These are phyloP conservation scores for Acromyrmex charruanus DNA, from an alignment of 1,140 invertebrate genomes.

Conservation along the genomic window DNA sequence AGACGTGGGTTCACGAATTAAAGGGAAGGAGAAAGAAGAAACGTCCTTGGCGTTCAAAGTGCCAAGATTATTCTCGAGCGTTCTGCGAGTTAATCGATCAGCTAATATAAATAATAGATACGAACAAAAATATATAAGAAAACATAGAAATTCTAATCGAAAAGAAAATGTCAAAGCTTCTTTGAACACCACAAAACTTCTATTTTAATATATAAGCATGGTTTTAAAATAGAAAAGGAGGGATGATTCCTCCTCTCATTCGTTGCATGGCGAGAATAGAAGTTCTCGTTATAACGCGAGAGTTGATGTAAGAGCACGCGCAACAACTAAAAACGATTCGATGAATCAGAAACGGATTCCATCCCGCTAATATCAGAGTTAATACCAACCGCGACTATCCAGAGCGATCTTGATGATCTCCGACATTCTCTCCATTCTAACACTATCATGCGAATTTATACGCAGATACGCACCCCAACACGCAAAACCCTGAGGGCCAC, in stretches of 20 bases:
- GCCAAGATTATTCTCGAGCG: neutral
- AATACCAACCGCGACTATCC: conserved; percentile 29
- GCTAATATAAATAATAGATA: conserved; percentile 20
- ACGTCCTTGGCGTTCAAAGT: conserved; percentile 23
- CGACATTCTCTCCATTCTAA: neutral
- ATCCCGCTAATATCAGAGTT: conserved; percentile 59
- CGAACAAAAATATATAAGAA: neutral
- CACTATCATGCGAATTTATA: neutral
- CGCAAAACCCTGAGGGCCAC: neutral
- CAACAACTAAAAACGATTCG: conserved; percentile 44
- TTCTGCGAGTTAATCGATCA: conserved; percentile 7
- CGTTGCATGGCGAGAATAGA: conserved; percentile 17
- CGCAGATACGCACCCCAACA: neutral
- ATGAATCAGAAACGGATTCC: conserved; percentile 65
- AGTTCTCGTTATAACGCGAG: conserved; percentile 11
- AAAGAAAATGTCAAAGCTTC: neutral
- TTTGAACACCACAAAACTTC: neutral
- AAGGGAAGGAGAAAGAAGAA: neutral
- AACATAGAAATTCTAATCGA: neutral
- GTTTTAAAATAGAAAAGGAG: conserved; percentile 4
- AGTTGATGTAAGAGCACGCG: conserved; percentile 65
- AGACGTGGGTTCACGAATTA: neutral
- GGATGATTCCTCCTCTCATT: neutral
- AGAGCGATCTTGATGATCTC: neutral
- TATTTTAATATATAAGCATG: no score